These are phyloP conservation scores for Heliconius aoede DNA, from an alignment of 2,888 invertebrate genomes.

Conservation along the genomic window DNA sequence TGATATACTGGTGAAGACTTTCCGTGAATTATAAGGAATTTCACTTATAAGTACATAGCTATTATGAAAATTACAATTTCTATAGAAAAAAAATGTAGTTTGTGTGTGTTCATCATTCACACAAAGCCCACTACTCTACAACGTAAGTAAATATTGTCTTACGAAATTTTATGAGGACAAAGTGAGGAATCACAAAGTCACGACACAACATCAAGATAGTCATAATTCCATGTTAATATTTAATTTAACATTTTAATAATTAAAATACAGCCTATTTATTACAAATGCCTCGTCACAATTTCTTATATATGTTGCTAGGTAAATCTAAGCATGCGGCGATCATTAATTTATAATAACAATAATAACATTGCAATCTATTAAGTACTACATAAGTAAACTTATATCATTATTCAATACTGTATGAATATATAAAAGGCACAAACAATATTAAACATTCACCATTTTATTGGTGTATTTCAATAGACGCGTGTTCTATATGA, in stretches of 20 bases:
- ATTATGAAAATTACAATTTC: conserved; percentile 30
- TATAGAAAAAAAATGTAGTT: conserved; percentile 7
- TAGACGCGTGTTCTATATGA: conserved; percentile 50
- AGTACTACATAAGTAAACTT: conserved; percentile 63
- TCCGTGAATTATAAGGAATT: conserved; percentile 57
- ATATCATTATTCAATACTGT: conserved; percentile 61
- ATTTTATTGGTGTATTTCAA: conserved; percentile 49
- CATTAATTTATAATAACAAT: conserved; percentile 51
- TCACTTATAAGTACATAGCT: conserved; percentile 54
- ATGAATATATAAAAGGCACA: conserved; percentile 67
- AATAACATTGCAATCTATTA: conserved; percentile 64
- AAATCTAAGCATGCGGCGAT: conserved; percentile 40
- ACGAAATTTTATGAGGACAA: conserved; percentile 18
- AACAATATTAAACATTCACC: conserved; percentile 72
- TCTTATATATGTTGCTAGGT: conserved; percentile 21
- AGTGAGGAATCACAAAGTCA: conserved; percentile 49
- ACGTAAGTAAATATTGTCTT: conserved; percentile 22
- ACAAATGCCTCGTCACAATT: conserved; percentile 25
- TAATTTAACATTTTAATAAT: conserved; percentile 28
- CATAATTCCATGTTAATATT: conserved; percentile 51
- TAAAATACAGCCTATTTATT: conserved; percentile 22
- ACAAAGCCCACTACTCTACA: conserved; percentile 25
- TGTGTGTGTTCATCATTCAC: conserved; percentile 9
- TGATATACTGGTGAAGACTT: conserved; percentile 56
- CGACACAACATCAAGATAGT: conserved; percentile 70